phyloP scores from a whole-genome alignment of 2,113 vertebrate genomes.

The Columba janthina region DNA sequence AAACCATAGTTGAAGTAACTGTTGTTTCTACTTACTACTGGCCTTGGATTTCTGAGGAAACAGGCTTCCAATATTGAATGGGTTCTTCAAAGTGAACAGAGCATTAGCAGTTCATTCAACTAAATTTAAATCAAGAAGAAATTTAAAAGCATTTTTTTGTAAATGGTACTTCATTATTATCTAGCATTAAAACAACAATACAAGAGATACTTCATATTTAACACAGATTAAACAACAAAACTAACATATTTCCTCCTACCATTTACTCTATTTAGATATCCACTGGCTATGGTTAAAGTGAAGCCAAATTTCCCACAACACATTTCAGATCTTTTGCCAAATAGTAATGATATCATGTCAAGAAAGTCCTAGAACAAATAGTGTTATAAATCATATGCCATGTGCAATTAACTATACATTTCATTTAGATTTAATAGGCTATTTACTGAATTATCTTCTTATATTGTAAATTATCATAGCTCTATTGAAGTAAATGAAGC shows the following conservation, averaged over 20 bases:
- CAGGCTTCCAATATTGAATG: background rate
- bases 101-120: background rate
- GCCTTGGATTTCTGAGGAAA: background rate
- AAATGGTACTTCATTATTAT: background rate
- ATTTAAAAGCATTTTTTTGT: background rate
- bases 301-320: background rate
- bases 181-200: background rate
- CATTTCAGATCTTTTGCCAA: background rate
- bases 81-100: background rate
- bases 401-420: background rate
- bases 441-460: slow-evolving; percentile 34
- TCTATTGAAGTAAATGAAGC: background rate
- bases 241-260: background rate
- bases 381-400: background rate
- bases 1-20: background rate
- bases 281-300: background rate
- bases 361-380: background rate
- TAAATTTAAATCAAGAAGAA: background rate
- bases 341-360: background rate
- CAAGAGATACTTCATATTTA: background rate
- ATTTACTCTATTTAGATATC: background rate
- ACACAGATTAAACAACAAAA: background rate
- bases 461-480: slow-evolving; percentile 1
- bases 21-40: background rate
- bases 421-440: slow-evolving; percentile 37